Evolutionary conservation across 2,113 vertebrate genomes (phyloP).

Genomic region (Felis chaus): DNA sequence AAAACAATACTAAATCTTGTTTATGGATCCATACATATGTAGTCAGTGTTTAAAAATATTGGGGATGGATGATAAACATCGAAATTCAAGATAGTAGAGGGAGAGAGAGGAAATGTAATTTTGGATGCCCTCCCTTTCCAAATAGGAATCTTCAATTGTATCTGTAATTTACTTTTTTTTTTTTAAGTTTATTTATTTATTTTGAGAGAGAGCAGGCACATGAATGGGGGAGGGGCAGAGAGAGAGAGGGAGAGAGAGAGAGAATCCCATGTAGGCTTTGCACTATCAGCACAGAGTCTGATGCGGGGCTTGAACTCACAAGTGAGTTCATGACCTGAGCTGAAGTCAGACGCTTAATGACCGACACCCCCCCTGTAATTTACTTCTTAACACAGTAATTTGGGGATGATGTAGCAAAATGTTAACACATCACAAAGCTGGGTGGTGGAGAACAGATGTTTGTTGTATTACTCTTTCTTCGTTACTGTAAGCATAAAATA

Average conservation of each 20-base stretch:
- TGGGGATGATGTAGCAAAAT: neutral
- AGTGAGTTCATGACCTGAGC: no score
- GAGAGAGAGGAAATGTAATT: neutral
- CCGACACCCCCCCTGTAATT: neutral
- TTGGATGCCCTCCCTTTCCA: neutral
- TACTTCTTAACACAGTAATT: conserved; percentile 8
- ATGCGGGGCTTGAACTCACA: no score
- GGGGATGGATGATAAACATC: neutral
- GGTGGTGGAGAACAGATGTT: neutral
- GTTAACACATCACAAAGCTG: neutral
- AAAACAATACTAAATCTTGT: neutral
- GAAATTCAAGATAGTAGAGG: neutral
- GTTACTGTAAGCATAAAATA: neutral
- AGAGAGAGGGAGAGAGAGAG: no score
- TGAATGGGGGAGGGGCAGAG: no score
- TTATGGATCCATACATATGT: neutral
- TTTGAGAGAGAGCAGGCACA: no score
- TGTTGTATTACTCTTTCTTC: neutral
- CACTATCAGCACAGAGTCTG: no score
- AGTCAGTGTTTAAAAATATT: conserved; percentile 11
- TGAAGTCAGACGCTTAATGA: no score
- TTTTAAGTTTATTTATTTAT: no score
- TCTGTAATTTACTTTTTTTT: neutral
- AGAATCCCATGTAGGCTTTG: no score
- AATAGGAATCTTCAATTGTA: neutral